These are phyloP conservation scores for Machimus rusticus DNA, from an alignment of 2,888 invertebrate species.

Conservation along the genomic window DNA sequence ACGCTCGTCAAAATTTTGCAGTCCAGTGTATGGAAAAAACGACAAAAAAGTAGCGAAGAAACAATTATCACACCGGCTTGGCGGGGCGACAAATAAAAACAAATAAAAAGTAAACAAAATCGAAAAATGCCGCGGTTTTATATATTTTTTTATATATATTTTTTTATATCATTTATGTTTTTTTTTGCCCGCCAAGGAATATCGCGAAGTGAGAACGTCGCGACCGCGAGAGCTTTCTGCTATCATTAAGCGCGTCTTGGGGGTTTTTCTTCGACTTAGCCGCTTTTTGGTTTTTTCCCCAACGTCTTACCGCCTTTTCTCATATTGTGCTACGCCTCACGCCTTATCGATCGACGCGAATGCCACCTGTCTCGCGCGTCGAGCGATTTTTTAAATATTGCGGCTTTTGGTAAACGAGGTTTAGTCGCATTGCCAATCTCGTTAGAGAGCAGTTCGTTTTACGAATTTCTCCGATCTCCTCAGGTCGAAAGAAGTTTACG, in stretches of 20 bases:
- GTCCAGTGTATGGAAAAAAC: neutral
- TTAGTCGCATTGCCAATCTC: constrained; percentile 15
- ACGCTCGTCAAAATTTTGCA: neutral
- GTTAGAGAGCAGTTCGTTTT: neutral
- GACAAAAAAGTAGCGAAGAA: neutral
- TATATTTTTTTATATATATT: neutral
- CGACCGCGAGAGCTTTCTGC: constrained; percentile 3
- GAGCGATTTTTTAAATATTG: constrained; percentile 20
- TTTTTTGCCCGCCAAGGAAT: neutral
- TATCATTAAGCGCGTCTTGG: neutral
- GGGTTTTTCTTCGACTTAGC: neutral
- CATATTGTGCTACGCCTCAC: constrained; percentile 11
- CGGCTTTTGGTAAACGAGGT: constrained; percentile 9
- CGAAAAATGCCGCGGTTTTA: neutral
- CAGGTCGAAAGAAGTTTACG: neutral
- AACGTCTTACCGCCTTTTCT: constrained; percentile 1
- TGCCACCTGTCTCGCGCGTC: neutral
- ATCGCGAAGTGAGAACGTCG: neutral
- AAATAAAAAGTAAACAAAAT: neutral
- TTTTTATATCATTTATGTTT: neutral
- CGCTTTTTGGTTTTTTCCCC: constrained; percentile 5
- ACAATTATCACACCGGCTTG: constrained; percentile 11
- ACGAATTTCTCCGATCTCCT: neutral
- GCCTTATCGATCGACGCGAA: neutral
- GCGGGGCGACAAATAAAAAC: neutral